These are phyloP conservation scores for Tinea pellionella DNA, from an alignment of 2,888 invertebrate species.

Conservation along the genomic window DNA sequence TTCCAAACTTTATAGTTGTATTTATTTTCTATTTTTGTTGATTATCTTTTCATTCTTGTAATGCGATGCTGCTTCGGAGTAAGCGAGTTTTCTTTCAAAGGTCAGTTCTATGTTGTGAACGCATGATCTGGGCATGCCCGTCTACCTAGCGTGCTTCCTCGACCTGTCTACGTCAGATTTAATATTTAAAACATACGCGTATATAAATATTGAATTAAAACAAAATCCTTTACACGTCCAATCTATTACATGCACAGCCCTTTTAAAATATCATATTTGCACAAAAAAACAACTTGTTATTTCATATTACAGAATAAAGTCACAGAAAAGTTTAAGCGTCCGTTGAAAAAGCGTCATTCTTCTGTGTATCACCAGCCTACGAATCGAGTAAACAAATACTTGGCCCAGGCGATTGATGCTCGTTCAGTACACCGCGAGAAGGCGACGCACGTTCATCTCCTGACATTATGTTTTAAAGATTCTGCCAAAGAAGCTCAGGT, in stretches of 20 bases:
- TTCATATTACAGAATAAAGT: constrained; percentile 77
- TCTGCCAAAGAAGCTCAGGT: constrained; percentile 85
- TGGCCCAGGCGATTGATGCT: constrained; percentile 91
- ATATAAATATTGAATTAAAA: not conserved
- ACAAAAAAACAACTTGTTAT: not conserved
- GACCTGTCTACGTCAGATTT: constrained; percentile 22
- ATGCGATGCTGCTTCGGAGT: constrained; percentile 67
- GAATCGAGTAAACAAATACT: constrained; percentile 91
- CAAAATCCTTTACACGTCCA: not conserved
- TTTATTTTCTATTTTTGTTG: constrained; percentile 19
- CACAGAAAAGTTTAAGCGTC: constrained; percentile 88
- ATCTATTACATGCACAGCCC: not conserved
- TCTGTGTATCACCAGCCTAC: constrained; percentile 89
- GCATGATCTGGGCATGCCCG: constrained; percentile 51
- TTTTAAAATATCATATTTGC: not conserved
- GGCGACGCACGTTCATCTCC: constrained; percentile 86
- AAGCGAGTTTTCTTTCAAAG: constrained; percentile 60
- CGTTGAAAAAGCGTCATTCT: constrained; percentile 88
- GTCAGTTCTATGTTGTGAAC: constrained; percentile 57
- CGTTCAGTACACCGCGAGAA: constrained; percentile 91
- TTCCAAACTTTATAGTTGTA: too few relatives aligned
- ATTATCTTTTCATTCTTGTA: constrained; percentile 52
- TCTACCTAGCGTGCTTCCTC: constrained; percentile 22
- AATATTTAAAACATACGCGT: not conserved
- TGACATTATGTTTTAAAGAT: constrained; percentile 89